These are phyloP conservation scores for Holotrichia oblita DNA, from an alignment of 1,140 invertebrate species.

Conservation along the genomic window DNA sequence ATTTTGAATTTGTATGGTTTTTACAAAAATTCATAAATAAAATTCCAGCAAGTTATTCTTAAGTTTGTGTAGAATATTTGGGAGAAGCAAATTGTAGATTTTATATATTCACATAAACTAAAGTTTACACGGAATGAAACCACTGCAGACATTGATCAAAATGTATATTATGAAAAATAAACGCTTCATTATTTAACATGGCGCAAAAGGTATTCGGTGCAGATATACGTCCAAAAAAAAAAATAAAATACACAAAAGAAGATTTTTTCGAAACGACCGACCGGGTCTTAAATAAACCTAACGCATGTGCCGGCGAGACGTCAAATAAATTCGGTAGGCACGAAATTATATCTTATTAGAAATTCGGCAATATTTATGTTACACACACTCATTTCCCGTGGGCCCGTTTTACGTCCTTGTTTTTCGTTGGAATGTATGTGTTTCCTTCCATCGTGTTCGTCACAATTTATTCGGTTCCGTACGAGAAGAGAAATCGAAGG, in stretches of 20 bases:
- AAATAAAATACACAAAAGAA: slow-evolving; percentile 31
- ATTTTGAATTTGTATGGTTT: not conserved
- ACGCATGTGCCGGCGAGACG: slow-evolving; percentile 31
- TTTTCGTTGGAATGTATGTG: slow-evolving; percentile 31
- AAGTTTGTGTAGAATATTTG: not conserved
- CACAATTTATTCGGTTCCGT: slow-evolving; percentile 31
- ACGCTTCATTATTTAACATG: slow-evolving; percentile 2
- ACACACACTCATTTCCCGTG: slow-evolving; percentile 32
- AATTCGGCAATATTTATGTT: slow-evolving; percentile 36
- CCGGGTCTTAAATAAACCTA: slow-evolving; percentile 28
- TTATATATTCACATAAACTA: slow-evolving; percentile 4
- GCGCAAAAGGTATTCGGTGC: slow-evolving; percentile 9
- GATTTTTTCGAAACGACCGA: slow-evolving; percentile 14
- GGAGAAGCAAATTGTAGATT: not conserved
- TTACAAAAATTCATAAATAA: not conserved
- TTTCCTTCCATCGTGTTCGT: slow-evolving; percentile 25
- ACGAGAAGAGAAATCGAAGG: slow-evolving; percentile 26
- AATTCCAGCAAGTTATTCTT: not conserved
- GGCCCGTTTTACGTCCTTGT: slow-evolving; percentile 35
- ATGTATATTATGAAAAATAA: slow-evolving; percentile 4
- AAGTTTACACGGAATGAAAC: not conserved
- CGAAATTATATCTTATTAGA: slow-evolving; percentile 37
- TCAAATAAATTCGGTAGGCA: slow-evolving; percentile 31
- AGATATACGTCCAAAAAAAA: not conserved
- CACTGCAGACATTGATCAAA: slow-evolving; percentile 6